Base-by-base conservation (phyloP, 2,113 vertebrate species). In the Motacilla alba region DNA sequence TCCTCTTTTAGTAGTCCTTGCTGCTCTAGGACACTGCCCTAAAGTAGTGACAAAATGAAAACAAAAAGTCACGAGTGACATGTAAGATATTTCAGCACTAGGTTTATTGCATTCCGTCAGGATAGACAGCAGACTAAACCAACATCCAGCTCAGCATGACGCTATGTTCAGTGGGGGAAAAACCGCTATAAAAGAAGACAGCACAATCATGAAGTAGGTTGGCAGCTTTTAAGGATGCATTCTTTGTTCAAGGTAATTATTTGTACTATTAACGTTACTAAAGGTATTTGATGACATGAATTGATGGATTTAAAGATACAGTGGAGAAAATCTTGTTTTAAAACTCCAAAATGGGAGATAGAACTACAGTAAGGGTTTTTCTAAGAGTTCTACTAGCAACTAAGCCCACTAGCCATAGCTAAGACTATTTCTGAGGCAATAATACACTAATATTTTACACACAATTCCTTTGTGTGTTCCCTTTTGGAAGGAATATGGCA, bases 141-240 rank as follows among this genome's bases (percentile, higher is more conserved):
- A 66, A 62, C 28, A 44, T 46, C 7, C 14, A 79, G 6, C 6
- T 60, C 39, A 43, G 6, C 28, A 26, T 20, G 15, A 17, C 33
- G 18, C 11, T 30, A 0, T 21, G 3, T 59, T 70, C 31, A 2
- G 3, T 43, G 43, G 5, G 6, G 6, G 19, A 13, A 64, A 9
- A 63, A 46, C 8, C 22, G 27, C 13, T 70, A 21, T 5, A 59
- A 68, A 41, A n/a, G 21, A n/a, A 60, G 21, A 66, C 0, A 2
- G 8, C 9, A 62, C 7, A 62, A 0, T 12, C 15, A 19, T 15
- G 13, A 35, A 43, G 27, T 2, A 52, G 8, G 4, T 3, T 59
- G 39, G 7, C 18, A 82, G 30, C 47, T 73, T 67, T 64, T 70
- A 76, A 41, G 6, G 30, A 60, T 30, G 3, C 1, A 26, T 60